A percentile compares a stretch with the other conserved stretches of the same genome.
Evolutionary conservation across 2,113 vertebrate genomes (phyloP).

Genomic region (Raja brachyura): DNA sequence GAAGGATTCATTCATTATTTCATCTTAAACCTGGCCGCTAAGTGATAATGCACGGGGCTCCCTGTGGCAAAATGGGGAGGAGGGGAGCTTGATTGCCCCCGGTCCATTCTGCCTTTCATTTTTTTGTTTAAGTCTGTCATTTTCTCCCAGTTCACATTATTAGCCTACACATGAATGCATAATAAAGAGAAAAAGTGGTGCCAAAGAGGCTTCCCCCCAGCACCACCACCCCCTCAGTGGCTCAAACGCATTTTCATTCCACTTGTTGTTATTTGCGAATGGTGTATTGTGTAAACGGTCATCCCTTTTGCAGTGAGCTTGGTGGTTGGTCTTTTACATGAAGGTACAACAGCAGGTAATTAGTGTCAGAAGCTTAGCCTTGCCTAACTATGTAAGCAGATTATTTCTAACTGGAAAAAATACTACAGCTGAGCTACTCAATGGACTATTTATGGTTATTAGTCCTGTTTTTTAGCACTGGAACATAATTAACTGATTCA

Average conservation of each 20-base stretch:
- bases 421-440: constrained; percentile 62
- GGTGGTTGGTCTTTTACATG: constrained; percentile 71
- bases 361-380: constrained; percentile 90
- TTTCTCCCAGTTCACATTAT: constrained; percentile 79
- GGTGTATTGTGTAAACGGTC: constrained; percentile 77
- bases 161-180: constrained; percentile 82
- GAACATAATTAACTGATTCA: constrained; percentile 57
- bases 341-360: constrained; percentile 85
- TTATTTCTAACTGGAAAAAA: constrained; percentile 78
- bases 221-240: constrained; percentile 51
- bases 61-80: constrained; percentile 76
- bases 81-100: constrained; percentile 84
- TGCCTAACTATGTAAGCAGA: constrained; percentile 94
- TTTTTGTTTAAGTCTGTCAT: constrained; percentile 56
- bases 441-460: constrained; percentile 74
- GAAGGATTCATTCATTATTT: constrained; percentile 72
- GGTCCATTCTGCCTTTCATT: constrained; percentile 67
- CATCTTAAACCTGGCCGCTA: constrained; percentile 85
- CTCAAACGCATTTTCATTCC: constrained; percentile 65
- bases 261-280: constrained; percentile 86
- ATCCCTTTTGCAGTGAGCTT: constrained; percentile 72
- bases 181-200: constrained; percentile 61
- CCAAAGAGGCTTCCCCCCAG: constrained; percentile 55
- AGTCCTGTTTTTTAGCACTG: constrained; percentile 60
- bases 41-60: constrained; percentile 84